Percentiles rank a stretch among this genome's conserved stretches.
phyloP scores from a whole-genome alignment of 1,140 invertebrate species.

The Drosophila hydei region DNA sequence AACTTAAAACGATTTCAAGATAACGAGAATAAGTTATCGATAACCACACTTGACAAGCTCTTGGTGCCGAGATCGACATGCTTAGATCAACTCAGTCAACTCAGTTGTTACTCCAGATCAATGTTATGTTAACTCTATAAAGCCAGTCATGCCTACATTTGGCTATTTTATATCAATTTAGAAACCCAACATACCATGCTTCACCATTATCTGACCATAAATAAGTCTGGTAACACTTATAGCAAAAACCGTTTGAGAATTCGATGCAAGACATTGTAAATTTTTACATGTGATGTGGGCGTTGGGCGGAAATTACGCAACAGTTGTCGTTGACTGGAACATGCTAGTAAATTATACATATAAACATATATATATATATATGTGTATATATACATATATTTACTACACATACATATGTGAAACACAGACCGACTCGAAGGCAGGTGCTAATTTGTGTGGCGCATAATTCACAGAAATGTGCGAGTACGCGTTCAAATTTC shows the following conservation, averaged over 20 bases:
- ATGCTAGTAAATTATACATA: constrained; percentile 1
- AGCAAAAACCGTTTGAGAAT: constrained; percentile 25
- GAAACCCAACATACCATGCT: too few relatives aligned
- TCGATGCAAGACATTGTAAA: constrained; percentile 1
- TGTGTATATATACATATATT: constrained; percentile 1
- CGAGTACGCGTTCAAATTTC: constrained; percentile 61
- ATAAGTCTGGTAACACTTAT: too few relatives aligned
- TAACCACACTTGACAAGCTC: too few relatives aligned
- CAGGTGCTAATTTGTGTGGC: constrained; percentile 75
- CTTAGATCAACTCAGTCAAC: too few relatives aligned
- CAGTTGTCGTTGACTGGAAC: constrained; percentile 27
- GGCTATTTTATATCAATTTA: too few relatives aligned
- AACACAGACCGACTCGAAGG: constrained; percentile 22
- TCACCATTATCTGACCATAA: too few relatives aligned
- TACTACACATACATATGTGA: not conserved
- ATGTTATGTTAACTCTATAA: too few relatives aligned
- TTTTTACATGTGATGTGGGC: constrained; percentile 15
- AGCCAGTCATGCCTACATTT: too few relatives aligned
- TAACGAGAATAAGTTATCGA: too few relatives aligned
- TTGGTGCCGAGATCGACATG: too few relatives aligned
- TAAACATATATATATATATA: not conserved
- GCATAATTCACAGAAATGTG: constrained; percentile 78
- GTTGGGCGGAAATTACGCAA: constrained; percentile 31
- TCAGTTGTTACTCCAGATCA: too few relatives aligned
- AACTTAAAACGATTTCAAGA: too few relatives aligned